Evolutionary conservation across 2,113 vertebrate species (phyloP), one percentile per base, ranked within the genome.

Genomic region (Labeo rohita): DNA sequence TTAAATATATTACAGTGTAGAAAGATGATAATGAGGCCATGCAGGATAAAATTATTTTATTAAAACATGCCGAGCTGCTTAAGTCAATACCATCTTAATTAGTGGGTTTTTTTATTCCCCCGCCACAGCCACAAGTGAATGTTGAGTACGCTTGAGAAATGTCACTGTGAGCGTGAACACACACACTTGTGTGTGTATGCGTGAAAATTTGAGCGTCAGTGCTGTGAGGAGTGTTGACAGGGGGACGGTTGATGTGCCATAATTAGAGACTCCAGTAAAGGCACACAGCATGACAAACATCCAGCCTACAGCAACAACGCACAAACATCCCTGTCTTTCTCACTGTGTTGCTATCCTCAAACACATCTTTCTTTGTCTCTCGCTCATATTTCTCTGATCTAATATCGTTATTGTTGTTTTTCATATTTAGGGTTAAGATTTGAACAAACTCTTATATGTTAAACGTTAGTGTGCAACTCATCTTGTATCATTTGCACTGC

Each of bases 161-260:
- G 16, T 49, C 10, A 79, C 54, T 56, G 36, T 75, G 75, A 61
- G 83, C 28, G 34, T 74, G 52, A 52, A 63, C n/a, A 76, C 9
- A 15, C 54, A 11, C 3, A 61, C 21, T 15, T 70, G 23, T 75
- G 73, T 82, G 66, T 63, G 52, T 72, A 39, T 6, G 80, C 82
- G 84, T 59, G 74, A 72, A 84, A 45, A 54, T 18, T n/a, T 28
- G 50, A 81, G 70, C 65, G 88, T 79, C 61, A 89, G 91, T 91
- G 90, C 72, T 87, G 87, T 93, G 92, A 91, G 87, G 13, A 56
- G 83, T 73, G 54, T 84, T 91, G 92, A 91, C 91, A 90, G 89
- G 52, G 72, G 90, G 92, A 92, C 93, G 90, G 88, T 90, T 88
- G 88, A 95, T 92, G 90, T 92, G 93, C 92, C 94, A 94, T 94